Evolutionary conservation across 1,140 invertebrate species (phyloP).

Genomic region (Drosophila eugracilis): DNA sequence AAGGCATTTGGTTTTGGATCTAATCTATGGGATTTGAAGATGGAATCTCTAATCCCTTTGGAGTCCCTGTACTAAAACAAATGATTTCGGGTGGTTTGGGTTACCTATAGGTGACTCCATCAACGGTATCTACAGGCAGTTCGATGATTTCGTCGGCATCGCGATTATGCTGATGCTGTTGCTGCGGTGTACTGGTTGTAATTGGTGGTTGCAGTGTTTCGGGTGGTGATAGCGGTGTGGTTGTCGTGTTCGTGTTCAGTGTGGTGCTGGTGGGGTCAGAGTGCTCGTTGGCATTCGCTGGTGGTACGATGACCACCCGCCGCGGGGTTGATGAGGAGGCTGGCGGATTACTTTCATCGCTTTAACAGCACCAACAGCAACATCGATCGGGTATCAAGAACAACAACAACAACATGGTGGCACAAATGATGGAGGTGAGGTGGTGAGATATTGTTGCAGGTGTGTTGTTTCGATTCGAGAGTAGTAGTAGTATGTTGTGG

Average conservation of each 20-base stretch:
- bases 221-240: constrained; percentile 75
- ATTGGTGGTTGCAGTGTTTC: constrained; percentile 71
- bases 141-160: constrained; percentile 71
- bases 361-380: constrained; percentile 34
- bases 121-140: constrained; percentile 80
- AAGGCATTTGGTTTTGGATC: too few relatives aligned
- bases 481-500: constrained; percentile 38
- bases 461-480: constrained; percentile 32
- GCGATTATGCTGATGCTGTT: constrained; percentile 55
- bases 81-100: constrained; percentile 6
- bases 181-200: constrained; percentile 66
- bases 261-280: constrained; percentile 60
- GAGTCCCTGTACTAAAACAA: not conserved
- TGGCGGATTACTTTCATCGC: constrained; percentile 69
- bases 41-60: not conserved
- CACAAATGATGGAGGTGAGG: constrained; percentile 61
- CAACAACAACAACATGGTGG: constrained; percentile 30
- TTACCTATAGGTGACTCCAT: constrained; percentile 77
- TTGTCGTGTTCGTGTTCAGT: constrained; percentile 71
- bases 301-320: constrained; percentile 38
- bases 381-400: constrained; percentile 1
- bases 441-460: constrained; percentile 44
- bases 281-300: constrained; percentile 38
- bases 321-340: constrained; percentile 68
- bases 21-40: not conserved